A percentile compares a stretch with the other conserved stretches of the same genome.
Conservation (phyloP, 1,140 invertebrate genomes). For the Geopemphigus sp. region DNA sequence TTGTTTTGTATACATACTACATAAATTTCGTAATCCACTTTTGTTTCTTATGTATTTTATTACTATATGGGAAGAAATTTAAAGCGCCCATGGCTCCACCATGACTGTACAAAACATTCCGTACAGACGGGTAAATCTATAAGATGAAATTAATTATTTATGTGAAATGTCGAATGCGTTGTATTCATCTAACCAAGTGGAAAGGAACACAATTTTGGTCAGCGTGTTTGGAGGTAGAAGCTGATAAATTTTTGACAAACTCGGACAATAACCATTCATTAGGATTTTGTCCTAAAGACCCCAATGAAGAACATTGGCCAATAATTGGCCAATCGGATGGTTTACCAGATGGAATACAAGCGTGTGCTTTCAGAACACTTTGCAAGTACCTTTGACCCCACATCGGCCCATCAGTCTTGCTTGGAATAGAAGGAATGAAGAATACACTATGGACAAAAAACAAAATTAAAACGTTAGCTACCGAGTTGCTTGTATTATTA, state of each 20-base stretch:
- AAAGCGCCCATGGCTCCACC: slow-evolving; percentile 81
- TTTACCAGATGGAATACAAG: slow-evolving; percentile 61
- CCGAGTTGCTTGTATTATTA: background rate
- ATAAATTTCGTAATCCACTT: slow-evolving; percentile 75
- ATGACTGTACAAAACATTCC: slow-evolving; percentile 79
- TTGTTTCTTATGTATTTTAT: slow-evolving; percentile 78
- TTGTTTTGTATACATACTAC: slow-evolving; percentile 64
- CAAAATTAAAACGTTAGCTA: slow-evolving; percentile 43
- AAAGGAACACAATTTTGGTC: background rate
- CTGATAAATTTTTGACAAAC: slow-evolving; percentile 25
- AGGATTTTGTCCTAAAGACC: slow-evolving; percentile 71
- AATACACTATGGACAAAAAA: slow-evolving; percentile 65
- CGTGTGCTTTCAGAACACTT: slow-evolving; percentile 65
- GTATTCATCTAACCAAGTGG: slow-evolving; percentile 1
- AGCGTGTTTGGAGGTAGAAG: background rate
- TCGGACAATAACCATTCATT: slow-evolving; percentile 62
- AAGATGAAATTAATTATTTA: slow-evolving; percentile 4
- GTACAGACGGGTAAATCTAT: slow-evolving; percentile 67
- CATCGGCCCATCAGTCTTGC: slow-evolving; percentile 63
- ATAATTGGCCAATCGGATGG: slow-evolving; percentile 67
- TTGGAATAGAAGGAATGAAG: slow-evolving; percentile 80
- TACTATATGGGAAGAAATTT: slow-evolving; percentile 87
- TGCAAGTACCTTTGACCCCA: slow-evolving; percentile 75
- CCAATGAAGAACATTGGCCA: slow-evolving; percentile 88
- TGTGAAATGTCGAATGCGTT: background rate